Evolutionary conservation across 2,113 vertebrate species (phyloP), one percentile per base, ranked within the genome.

Genomic region (Centropristis striata): DNA sequence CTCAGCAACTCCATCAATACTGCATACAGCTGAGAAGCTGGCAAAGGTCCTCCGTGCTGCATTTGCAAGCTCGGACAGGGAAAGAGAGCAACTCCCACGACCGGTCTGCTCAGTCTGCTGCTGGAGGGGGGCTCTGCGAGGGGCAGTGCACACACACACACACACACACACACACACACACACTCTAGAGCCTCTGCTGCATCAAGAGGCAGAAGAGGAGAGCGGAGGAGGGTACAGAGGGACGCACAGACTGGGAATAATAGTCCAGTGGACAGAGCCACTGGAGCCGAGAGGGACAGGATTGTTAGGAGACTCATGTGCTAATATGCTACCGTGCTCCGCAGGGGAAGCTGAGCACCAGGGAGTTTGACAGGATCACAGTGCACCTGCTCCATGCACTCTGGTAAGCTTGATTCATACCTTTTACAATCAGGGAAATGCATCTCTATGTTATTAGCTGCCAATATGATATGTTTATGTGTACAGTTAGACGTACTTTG

Each of bases 1-100:
- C 93, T 90, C 91, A 95, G 94, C 94, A 93, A 94, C 94, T 95
- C 93, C 93, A 95, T 96, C 94, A 95, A 95, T 95, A 94, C 94
- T 92, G 95, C 94, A 94, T 91, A 93, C 93, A 92, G 94, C 94
- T 92, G 92, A 90, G 91, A 74, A 92, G 78, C 94, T 93, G 95
- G 94, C 94, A 89, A 78, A 88, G 90, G 71, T 92, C 84, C 86
- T 82, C 76, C 60, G 86, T 88, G 91, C 92, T 93, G 94, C 93
- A 91, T 87, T 89, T 84, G 69, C 85, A 79, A 79, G 71, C 88
- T 89, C 66, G 32, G 25, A 72, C 78, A 76, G 71, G 47, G 81
- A 84, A 86, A 81, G 61, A 73, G 75, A 89, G 81, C 83, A 71
- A 91, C 88, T 92, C 87, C 82, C 86, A 88, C 88, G 70, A 81